A percentile compares a stretch with the other conserved stretches of the same genome.
These are phyloP conservation scores for Amphipyra tragopoginis DNA, from an alignment of 2,888 invertebrate genomes.

Conservation along the genomic window DNA sequence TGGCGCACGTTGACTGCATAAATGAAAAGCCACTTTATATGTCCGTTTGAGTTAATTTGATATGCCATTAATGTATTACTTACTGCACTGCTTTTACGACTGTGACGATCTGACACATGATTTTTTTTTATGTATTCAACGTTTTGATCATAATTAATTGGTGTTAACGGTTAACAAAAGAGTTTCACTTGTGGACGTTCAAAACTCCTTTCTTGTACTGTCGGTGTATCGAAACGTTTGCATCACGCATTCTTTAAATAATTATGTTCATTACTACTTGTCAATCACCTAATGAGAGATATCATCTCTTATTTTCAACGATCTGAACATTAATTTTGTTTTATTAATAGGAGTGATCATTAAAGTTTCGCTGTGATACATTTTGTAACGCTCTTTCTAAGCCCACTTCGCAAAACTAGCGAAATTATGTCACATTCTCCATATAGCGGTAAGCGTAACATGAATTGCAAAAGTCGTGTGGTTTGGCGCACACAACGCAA, in stretches of 20 bases:
- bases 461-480: constrained; percentile 74
- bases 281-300: no score
- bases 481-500: constrained; percentile 62
- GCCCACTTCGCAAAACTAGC: constrained; percentile 65
- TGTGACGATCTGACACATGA: constrained; percentile 26
- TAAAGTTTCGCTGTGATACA: constrained; percentile 16
- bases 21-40: constrained; percentile 81
- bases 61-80: constrained; percentile 54
- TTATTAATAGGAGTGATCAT: constrained; percentile 22
- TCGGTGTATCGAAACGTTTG: background rate
- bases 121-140: constrained; percentile 21
- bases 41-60: constrained; percentile 72
- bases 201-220: constrained; percentile 2
- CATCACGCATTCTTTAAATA: background rate
- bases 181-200: constrained; percentile 6
- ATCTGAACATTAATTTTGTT: constrained; percentile 15
- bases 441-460: constrained; percentile 73
- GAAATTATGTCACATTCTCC: constrained; percentile 78
- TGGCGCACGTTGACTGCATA: constrained; percentile 86
- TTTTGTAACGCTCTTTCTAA: constrained; percentile 62
- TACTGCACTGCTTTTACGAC: constrained; percentile 20
- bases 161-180: constrained; percentile 29
- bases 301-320: constrained; percentile 10
- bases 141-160: constrained; percentile 13
- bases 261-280: no score